phyloP scores from a whole-genome alignment of 2,113 vertebrate genomes.

The human (Homo sapiens) region GRCh38 chr5:37973001-37973500 shows the following conservation, averaged over 20 bases:
- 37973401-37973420: neutral
- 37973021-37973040: neutral
- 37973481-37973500: neutral
- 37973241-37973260: constrained; percentile 7
- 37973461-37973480: neutral
- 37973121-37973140: neutral
- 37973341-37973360: neutral
- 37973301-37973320: constrained; percentile 10
- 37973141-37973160: neutral
- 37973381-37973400: neutral
- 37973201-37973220: neutral
- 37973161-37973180: constrained; percentile 15
- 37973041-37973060: neutral
- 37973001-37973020: neutral
- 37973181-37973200: neutral
- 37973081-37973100: neutral
- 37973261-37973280: neutral
- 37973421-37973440: constrained; percentile 11
- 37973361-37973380: constrained; percentile 13
- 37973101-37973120: neutral
- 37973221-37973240: neutral
- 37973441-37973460: neutral
- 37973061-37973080: neutral
- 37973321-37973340: neutral
- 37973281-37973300: neutral